Evolutionary conservation across 2,888 invertebrate genomes (phyloP), one percentile per base, ranked within the genome.

Genomic region (Parthenolecanium corni): DNA sequence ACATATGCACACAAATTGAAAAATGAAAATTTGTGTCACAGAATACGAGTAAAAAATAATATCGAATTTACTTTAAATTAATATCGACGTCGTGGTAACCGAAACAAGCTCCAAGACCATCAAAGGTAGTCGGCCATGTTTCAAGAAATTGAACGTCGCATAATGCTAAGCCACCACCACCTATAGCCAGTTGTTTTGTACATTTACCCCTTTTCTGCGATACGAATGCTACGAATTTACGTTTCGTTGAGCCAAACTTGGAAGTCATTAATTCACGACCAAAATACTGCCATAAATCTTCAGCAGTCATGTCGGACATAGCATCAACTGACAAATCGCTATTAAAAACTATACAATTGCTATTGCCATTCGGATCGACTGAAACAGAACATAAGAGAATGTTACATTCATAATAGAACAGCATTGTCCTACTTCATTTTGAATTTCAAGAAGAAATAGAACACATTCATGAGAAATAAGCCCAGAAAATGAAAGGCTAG

Each of bases 61-160:
- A 47, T 62, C 2, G 1, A 18, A 63, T 67, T 66, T 70, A 81
- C 31, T 31, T 31, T 31, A 31, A 31, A 31, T 31, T 31, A 31
- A 81, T 82, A 81, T 73, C 90, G 91, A 69, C 89, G 89, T 74
- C 14, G 24, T 46, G 46, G 23, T 46, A 23, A 49, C 5, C 47
- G 49, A 61, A 51, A 66, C 79, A 78, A 14, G 78, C 72, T 18
- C 84, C 72, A 25, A 93, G 80, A 68, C 90, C 82, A 5, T 80
- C 76, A 65, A 89, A 76, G 51, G 73, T 74, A 25, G 79, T 79
- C 1, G 95, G 90, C 94, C 94, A 95, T 2, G 91, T 87, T 72
- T 91, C 89, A 56, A 95, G 79, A 71, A 88, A 91, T 1, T 85
- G 92, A 0, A 89, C 88, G 6, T 94, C 92, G 72, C 94, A 89